Conservation (phyloP, 2,113 vertebrate genomes). For the Oxyura jamaicensis region DNA sequence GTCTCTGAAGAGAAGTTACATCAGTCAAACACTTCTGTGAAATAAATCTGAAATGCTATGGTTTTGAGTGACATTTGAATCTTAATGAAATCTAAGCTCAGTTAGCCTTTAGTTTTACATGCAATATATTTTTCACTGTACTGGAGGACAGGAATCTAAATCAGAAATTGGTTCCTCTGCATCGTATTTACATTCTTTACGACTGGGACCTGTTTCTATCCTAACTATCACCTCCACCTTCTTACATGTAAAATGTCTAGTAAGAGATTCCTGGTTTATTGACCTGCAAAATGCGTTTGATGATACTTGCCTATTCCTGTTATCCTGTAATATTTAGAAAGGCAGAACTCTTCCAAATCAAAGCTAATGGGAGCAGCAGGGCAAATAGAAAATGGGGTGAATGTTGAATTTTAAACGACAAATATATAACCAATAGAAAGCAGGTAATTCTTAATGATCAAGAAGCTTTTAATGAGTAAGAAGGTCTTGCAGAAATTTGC, state of each 20-base stretch:
- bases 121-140: too few relatives aligned
- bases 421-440: not conserved
- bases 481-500: not conserved
- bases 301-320: not conserved
- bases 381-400: not conserved
- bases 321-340: not conserved
- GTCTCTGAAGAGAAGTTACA: not conserved
- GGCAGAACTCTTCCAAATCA: not conserved
- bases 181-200: not conserved
- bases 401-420: not conserved
- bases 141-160: too few relatives aligned
- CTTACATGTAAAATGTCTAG: not conserved
- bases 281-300: not conserved
- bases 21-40: not conserved
- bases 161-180: not conserved
- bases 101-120: too few relatives aligned
- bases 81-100: not conserved
- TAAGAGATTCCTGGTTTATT: not conserved
- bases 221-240: not conserved
- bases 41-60: not conserved
- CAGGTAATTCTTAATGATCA: not conserved
- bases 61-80: not conserved
- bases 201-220: not conserved
- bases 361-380: not conserved
- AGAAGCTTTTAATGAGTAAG: not conserved